These are phyloP conservation scores for Conchocele bisecta DNA, from an alignment of 2,888 invertebrate genomes.

Conservation along the genomic window DNA sequence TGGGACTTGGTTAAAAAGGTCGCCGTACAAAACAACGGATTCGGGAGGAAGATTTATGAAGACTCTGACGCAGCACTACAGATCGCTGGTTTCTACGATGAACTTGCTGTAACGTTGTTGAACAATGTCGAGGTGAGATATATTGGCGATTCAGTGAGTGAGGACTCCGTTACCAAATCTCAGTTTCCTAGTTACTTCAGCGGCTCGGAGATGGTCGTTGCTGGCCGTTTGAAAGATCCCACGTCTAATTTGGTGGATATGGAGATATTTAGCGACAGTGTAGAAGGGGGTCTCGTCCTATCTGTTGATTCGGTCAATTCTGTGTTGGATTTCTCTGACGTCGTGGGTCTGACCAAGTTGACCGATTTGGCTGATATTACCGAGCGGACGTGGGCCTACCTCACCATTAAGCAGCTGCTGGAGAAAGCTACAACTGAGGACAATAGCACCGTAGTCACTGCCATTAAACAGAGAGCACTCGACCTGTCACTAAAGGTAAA, in stretches of 20 bases:
- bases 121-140: slow-evolving; percentile 88
- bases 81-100: slow-evolving; percentile 85
- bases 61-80: slow-evolving; percentile 88
- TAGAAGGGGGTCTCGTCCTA: slow-evolving; percentile 30
- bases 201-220: slow-evolving; percentile 59
- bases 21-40: slow-evolving; percentile 87
- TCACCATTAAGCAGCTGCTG: slow-evolving; percentile 71
- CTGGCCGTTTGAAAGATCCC: slow-evolving; percentile 48
- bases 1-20: slow-evolving; percentile 64
- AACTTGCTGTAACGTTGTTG: slow-evolving; percentile 88
- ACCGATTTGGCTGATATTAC: slow-evolving; percentile 57
- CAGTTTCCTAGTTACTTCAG: slow-evolving; percentile 60
- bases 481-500: slow-evolving; percentile 70
- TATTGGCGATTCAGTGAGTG: slow-evolving; percentile 72
- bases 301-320: not conserved
- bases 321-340: not conserved
- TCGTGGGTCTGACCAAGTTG: slow-evolving; percentile 31
- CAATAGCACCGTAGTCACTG: slow-evolving; percentile 32
- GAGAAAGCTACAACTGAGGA: slow-evolving; percentile 47
- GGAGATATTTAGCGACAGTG: slow-evolving; percentile 34
- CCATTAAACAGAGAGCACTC: slow-evolving; percentile 58
- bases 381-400: slow-evolving; percentile 75
- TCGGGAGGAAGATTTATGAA: slow-evolving; percentile 89
- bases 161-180: slow-evolving; percentile 53
- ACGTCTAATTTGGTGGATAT: slow-evolving; percentile 25